A percentile compares a stretch with the other conserved stretches of the same genome.
Conservation (phyloP, 1,140 invertebrate species). For the Argopecten irradians region DNA sequence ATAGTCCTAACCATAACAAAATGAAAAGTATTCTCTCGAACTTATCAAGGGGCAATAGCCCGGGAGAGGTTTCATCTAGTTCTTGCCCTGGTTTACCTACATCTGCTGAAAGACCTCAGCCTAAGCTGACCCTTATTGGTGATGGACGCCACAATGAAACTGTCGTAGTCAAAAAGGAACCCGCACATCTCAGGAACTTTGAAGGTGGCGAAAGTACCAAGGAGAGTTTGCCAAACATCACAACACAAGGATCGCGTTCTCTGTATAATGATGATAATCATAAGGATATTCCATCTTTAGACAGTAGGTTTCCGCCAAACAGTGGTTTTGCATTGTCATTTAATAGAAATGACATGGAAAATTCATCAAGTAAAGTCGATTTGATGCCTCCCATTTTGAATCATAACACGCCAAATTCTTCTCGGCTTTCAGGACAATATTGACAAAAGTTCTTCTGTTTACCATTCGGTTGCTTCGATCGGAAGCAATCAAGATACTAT, state of each 20-base stretch:
- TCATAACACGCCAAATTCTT: background rate
- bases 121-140: background rate
- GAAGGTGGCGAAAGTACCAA: background rate
- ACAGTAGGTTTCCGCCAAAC: background rate
- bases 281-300: background rate
- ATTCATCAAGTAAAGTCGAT: background rate
- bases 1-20: background rate
- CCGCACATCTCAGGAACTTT: background rate
- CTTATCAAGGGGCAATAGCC: background rate
- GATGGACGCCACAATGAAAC: too few species aligned
- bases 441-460: background rate
- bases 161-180: background rate
- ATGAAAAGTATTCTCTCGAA: background rate
- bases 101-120: background rate
- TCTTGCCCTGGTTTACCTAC: background rate
- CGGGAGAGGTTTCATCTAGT: background rate
- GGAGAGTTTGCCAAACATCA: background rate
- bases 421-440: too few species aligned
- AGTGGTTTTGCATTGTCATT: background rate
- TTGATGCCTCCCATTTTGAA: background rate
- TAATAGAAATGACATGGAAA: background rate
- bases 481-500: background rate
- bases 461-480: background rate
- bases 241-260: background rate
- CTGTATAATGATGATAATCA: background rate